Conservation (phyloP, 2,888 invertebrate genomes). For the Stenotaenia linearis region DNA sequence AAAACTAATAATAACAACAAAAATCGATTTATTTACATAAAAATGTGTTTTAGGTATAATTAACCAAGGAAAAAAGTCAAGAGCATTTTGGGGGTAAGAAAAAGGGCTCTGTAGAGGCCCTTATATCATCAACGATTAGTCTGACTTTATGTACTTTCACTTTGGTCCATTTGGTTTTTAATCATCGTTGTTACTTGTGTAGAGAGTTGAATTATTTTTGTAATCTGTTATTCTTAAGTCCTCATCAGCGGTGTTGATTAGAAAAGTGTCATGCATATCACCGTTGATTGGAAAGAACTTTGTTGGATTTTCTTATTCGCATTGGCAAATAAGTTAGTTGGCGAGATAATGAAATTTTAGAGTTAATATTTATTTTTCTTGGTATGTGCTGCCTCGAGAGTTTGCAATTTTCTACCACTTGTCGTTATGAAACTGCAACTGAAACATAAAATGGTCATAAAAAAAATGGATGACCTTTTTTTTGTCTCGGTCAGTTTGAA, state of each 20-base stretch:
- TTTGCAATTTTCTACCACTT: constrained; percentile 24
- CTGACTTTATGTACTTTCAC: not conserved
- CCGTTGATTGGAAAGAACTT: constrained; percentile 21
- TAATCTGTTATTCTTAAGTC: constrained; percentile 21
- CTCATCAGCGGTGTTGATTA: not conserved
- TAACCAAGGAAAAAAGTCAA: not conserved
- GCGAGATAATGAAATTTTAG: constrained; percentile 4
- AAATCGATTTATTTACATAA: not conserved
- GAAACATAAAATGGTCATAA: constrained; percentile 7
- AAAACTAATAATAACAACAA: not conserved
- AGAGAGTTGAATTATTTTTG: constrained; percentile 24
- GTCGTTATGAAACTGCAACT: constrained; percentile 4
- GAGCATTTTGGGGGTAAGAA: not conserved
- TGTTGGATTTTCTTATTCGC: constrained; percentile 14
- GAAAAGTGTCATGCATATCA: not conserved
- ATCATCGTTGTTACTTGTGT: constrained; percentile 17
- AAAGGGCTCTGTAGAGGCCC: not conserved
- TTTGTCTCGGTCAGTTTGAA: constrained; percentile 7
- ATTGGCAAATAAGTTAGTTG: constrained; percentile 21
- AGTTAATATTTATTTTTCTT: constrained; percentile 24
- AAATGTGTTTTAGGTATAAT: not conserved
- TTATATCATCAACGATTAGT: constrained; percentile 2
- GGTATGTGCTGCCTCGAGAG: constrained; percentile 12
- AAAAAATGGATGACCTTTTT: not conserved
- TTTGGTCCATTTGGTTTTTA: not conserved